Evolutionary conservation across 2,113 vertebrate genomes (phyloP).

Genomic region (Murina feae): DNA sequence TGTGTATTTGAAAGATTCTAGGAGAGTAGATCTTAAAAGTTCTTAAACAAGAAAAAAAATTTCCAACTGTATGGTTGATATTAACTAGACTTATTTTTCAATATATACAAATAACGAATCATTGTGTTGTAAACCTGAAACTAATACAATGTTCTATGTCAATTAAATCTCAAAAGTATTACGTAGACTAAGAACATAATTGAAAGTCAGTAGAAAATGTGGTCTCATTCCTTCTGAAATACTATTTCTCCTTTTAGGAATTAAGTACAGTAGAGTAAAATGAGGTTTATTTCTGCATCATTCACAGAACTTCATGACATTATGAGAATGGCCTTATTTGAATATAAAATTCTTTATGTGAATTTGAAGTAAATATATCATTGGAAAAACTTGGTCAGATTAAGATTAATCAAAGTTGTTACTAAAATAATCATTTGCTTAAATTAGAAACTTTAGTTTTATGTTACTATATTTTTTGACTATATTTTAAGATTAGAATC

Average conservation of each 20-base stretch:
- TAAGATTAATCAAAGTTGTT: not conserved
- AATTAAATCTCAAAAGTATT: not conserved
- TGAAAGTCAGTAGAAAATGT: not conserved
- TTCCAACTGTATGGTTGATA: not conserved
- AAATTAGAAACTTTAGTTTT: not conserved
- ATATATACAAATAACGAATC: not conserved
- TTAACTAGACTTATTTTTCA: not conserved
- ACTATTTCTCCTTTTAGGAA: not conserved
- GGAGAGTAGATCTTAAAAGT: not conserved
- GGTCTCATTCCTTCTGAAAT: not conserved
- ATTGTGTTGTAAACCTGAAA: not conserved
- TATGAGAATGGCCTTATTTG: not conserved
- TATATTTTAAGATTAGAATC: not conserved
- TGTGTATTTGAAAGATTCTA: not conserved
- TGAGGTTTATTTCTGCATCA: not conserved
- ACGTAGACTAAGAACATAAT: not conserved
- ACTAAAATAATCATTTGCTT: conserved; percentile 10
- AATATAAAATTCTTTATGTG: not conserved
- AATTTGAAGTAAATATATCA: conserved; percentile 9
- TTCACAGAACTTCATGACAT: not conserved
- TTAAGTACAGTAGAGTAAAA: not conserved
- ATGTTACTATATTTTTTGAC: not conserved
- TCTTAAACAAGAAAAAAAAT: not conserved
- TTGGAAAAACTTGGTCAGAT: not conserved
- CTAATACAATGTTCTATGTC: not conserved